phyloP scores from a whole-genome alignment of 2,113 vertebrate species.

The Brachyhypopomus occidentalis region DNA sequence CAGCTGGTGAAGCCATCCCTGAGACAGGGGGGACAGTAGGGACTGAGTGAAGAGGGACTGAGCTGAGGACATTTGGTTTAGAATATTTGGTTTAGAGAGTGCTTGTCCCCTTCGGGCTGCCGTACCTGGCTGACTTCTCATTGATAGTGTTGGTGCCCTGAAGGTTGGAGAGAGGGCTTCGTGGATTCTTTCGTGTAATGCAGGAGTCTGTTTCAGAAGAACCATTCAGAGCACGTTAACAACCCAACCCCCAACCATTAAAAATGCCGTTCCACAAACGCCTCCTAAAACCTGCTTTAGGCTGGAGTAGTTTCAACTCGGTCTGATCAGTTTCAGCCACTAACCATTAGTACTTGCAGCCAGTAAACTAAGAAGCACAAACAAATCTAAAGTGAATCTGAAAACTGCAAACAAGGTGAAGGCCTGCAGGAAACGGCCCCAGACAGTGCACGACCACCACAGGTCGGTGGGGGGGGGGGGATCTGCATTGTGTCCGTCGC shows the following conservation, averaged over 20 bases:
- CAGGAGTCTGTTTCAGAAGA: conserved; percentile 53
- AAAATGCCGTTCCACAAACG: too few species aligned
- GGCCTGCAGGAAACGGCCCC: conserved; percentile 35
- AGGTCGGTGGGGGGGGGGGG: conserved; percentile 7
- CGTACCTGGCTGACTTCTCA: conserved; percentile 86
- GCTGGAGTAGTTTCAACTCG: not conserved
- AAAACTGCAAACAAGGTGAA: conserved; percentile 9
- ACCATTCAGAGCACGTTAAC: not conserved
- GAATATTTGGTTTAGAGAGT: not conserved
- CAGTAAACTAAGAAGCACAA: not conserved
- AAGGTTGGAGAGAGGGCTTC: conserved; percentile 89
- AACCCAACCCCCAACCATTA: not conserved
- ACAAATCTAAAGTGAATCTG: not conserved
- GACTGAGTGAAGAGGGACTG: not conserved
- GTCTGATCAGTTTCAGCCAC: not conserved
- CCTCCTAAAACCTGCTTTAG: not conserved
- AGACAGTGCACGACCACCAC: conserved; percentile 37
- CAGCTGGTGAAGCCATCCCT: conserved; percentile 64
- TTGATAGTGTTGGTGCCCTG: conserved; percentile 89
- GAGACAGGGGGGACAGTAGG: not conserved
- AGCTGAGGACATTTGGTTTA: not conserved
- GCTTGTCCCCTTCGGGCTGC: conserved; percentile 1
- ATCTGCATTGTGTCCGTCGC: conserved; percentile 40
- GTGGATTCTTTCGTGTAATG: conserved; percentile 84
- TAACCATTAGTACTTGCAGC: too few species aligned